Base-by-base conservation (phyloP, 2,888 invertebrate genomes). In the Yponomeuta sedellus region DNA sequence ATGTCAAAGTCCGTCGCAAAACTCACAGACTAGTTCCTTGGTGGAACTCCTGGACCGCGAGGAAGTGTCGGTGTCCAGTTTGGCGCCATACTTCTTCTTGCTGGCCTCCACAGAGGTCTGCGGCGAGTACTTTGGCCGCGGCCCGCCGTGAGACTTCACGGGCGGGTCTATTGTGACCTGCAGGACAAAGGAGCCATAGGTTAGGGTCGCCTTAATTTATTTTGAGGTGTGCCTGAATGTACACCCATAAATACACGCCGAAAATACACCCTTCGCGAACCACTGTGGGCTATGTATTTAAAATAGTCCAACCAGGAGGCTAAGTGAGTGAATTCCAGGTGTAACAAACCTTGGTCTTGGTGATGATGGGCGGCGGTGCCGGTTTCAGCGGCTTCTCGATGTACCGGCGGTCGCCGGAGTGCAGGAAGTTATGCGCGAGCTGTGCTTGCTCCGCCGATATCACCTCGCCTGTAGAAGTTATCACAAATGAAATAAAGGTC, bases 341-440 rank as follows among this genome's bases (percentile, higher is more conserved):
- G 34, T 34, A 34, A 34, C 63, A 2, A 71, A 86, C 90, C 85
- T 92, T 92, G 56, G 94, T 93, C 78, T 93, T 92, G 70, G 93
- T 93, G 67, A 95, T 94, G 69, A 95, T 94, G 68, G 95, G 94
- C 66, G 95, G 92, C 44, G 96, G 96, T 66, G 96, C 95, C 44
- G 96, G 96, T 79, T 96, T 94, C 72, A 96, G 85, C 2, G 96
- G 96, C 73, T 96, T 95, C 86, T 97, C 97, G 73, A 97, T 96
- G 83, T 96, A 97, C 80, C 95, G 94, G 66, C 97, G 94, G 91
- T 97, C 97, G 88, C 97, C 97, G 74, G 97, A 97, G 92, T 97
- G 95, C 79, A 97, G 93, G 91, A 97, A 94, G 92, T 96, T 96
- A 92, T 97, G 96, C 73, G 96, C 97, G 84, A 97, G 92, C 86